phyloP scores from a whole-genome alignment of 2,797 vertebrate genomes.

The Smutsia temminckii region DNA sequence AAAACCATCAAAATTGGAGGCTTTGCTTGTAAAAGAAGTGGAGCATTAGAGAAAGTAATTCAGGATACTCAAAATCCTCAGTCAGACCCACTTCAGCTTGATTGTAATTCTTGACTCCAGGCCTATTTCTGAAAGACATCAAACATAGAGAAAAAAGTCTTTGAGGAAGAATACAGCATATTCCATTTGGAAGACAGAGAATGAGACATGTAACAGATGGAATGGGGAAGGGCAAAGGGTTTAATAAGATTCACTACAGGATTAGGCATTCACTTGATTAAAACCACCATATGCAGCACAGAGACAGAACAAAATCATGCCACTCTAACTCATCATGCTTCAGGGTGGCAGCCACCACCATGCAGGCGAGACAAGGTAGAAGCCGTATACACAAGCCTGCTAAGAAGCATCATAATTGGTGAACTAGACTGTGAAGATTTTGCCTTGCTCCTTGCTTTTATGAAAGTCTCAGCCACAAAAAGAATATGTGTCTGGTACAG shows the following conservation, averaged over 20 bases:
- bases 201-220: conserved; percentile 51
- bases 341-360: background rate
- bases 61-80: conserved; percentile 33
- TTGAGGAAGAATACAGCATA: conserved; percentile 14
- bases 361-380: background rate
- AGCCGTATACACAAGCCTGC: background rate
- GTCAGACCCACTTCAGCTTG: conserved; percentile 2
- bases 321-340: conserved; percentile 27
- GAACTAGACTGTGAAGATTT: conserved; percentile 38
- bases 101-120: conserved; percentile 41
- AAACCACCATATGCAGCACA: conserved; percentile 35
- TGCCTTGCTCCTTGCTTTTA: background rate
- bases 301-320: conserved; percentile 35
- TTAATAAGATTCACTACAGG: conserved; percentile 46
- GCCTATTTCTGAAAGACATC: conserved; percentile 50
- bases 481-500: background rate
- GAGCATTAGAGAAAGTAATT: background rate
- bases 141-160: background rate
- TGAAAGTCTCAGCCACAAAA: background rate
- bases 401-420: background rate
- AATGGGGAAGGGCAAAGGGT: conserved; percentile 48
- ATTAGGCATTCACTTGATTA: conserved; percentile 50
- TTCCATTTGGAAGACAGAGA: conserved; percentile 31
- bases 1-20: background rate
- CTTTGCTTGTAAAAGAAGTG: conserved; percentile 9